Conservation (phyloP, 2,113 vertebrate species). For the Syngnathus floridae region DNA sequence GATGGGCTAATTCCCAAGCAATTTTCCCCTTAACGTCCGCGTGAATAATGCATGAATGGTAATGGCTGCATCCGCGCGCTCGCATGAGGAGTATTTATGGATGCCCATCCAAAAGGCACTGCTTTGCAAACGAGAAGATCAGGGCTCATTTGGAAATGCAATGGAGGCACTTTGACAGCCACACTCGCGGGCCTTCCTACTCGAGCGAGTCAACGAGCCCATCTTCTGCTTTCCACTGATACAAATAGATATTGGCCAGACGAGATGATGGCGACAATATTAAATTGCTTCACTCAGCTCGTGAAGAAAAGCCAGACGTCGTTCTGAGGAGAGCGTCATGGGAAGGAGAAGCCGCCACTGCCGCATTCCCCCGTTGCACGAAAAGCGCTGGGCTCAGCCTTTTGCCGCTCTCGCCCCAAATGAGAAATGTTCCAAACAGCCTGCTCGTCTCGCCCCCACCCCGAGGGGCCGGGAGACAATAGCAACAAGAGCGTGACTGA, state of each 20-base stretch:
- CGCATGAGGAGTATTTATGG: neutral
- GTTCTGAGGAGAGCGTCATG: neutral
- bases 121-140: too few relatives aligned
- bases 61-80: neutral
- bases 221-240: too few relatives aligned
- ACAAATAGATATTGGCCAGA: too few relatives aligned
- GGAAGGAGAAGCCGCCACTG: neutral
- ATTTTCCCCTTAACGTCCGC: neutral
- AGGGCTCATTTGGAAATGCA: too few relatives aligned
- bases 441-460: conserved; percentile 4
- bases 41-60: conserved; percentile 1
- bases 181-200: too few relatives aligned
- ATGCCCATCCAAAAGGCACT: neutral
- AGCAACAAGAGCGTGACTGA: neutral
- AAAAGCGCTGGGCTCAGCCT: conserved; percentile 29
- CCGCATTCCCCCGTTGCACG: conserved; percentile 25
- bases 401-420: conserved; percentile 23
- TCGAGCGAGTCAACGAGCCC: too few relatives aligned
- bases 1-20: neutral
- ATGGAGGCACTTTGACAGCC: too few relatives aligned
- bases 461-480: neutral
- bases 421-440: conserved; percentile 20
- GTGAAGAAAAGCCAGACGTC: neutral
- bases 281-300: neutral
- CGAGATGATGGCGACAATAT: too few relatives aligned